Evolutionary conservation across 2,797 vertebrate genomes (phyloP).

Genomic region (Phrynocephalus vlangalii): DNA sequence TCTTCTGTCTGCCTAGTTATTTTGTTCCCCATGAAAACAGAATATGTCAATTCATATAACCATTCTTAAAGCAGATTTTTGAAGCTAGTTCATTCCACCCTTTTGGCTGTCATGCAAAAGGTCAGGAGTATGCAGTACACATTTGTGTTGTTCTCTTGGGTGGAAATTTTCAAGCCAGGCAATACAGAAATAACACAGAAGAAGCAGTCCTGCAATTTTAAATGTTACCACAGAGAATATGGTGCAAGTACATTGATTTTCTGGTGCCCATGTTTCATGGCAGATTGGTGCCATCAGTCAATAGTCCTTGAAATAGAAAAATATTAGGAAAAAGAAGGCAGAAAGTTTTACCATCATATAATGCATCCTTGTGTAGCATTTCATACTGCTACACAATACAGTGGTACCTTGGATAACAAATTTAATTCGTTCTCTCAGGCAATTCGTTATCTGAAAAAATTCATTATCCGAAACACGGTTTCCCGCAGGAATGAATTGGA

Average conservation of each 20-base stretch:
- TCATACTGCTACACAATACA: too few species aligned
- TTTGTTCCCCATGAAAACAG: neutral
- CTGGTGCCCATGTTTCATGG: neutral
- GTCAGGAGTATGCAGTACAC: neutral
- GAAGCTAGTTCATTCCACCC: neutral
- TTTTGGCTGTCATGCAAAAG: neutral
- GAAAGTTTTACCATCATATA: too few species aligned
- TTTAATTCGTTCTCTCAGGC: too few species aligned
- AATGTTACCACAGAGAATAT: fast-evolving
- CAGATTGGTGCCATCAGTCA: too few species aligned
- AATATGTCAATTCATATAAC: slow-evolving; percentile 38
- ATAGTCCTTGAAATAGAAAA: neutral
- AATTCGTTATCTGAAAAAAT: too few species aligned
- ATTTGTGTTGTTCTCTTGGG: slow-evolving; percentile 8
- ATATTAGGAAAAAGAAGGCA: neutral
- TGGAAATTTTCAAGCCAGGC: neutral
- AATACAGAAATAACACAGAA: neutral
- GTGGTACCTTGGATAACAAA: too few species aligned
- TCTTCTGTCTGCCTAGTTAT: neutral
- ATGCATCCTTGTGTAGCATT: too few species aligned
- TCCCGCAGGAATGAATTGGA: too few species aligned
- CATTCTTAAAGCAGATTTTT: fast-evolving
- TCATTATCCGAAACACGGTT: too few species aligned
- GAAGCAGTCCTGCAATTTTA: fast-evolving
- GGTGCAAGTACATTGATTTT: too few species aligned